Evolutionary conservation across 2,797 vertebrate species (phyloP).

Genomic region (Etheostoma perlongum): DNA sequence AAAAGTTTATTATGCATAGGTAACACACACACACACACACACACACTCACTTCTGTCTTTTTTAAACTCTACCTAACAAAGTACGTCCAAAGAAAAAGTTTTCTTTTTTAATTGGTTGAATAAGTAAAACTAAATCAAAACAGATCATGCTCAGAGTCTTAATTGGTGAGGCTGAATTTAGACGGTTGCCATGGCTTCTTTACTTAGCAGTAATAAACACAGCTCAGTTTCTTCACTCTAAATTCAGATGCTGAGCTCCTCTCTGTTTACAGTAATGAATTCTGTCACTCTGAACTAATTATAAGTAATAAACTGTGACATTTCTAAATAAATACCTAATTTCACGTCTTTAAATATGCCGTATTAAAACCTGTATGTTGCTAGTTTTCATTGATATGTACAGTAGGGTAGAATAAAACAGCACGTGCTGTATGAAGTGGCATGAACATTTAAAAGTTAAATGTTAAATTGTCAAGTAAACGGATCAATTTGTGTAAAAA

Average conservation of each 20-base stretch:
- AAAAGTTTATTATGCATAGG: too few relatives aligned
- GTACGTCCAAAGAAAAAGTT: not conserved
- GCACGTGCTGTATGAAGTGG: not conserved
- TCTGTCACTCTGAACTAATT: conserved; percentile 33
- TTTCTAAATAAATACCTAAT: not conserved
- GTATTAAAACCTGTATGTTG: not conserved
- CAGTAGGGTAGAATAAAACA: not conserved
- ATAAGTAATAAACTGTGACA: conserved; percentile 32
- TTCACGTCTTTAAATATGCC: not conserved
- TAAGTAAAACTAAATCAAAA: not conserved
- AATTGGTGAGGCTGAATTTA: conserved; percentile 58
- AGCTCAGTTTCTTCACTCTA: not conserved
- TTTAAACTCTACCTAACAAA: not conserved
- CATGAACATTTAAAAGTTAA: not conserved
- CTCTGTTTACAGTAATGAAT: conserved; percentile 5
- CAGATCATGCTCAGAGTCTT: conserved; percentile 28
- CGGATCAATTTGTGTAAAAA: not conserved
- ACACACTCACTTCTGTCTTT: not conserved
- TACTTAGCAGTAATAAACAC: conserved; percentile 6
- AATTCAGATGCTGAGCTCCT: not conserved
- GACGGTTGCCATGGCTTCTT: conserved; percentile 50
- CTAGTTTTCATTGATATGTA: not conserved
- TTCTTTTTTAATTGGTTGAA: conserved; percentile 37
- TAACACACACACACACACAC: not conserved
- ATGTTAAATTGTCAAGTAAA: not conserved